Conservation (phyloP, 2,888 invertebrate genomes). For the Physocephala rufipes region DNA sequence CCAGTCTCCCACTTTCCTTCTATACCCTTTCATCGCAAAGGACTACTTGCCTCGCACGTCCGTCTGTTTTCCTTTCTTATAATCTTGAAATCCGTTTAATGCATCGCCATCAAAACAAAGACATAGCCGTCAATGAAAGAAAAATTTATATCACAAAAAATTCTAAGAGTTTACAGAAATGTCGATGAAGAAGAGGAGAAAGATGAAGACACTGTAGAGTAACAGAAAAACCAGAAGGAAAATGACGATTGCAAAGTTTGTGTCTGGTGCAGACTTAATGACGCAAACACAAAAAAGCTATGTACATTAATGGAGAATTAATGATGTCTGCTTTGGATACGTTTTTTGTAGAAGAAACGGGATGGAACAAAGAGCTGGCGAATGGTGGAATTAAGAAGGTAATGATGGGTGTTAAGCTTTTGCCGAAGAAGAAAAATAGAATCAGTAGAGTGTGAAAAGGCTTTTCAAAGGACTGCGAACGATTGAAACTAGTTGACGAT, state of each 20-base stretch:
- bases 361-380: neutral
- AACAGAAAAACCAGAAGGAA: conserved; percentile 5
- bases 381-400: conserved; percentile 16
- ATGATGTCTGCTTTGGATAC: conserved; percentile 43
- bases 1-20: neutral
- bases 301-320: conserved; percentile 44
- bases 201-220: neutral
- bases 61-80: neutral
- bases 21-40: neutral
- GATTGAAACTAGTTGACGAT: conserved; percentile 42
- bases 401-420: neutral
- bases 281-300: conserved; percentile 32
- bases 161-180: conserved; percentile 2
- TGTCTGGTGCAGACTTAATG: conserved; percentile 29
- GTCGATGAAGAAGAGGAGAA: conserved; percentile 5
- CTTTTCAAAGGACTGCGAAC: conserved; percentile 45
- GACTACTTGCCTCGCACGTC: neutral
- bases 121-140: conserved; percentile 27
- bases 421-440: conserved; percentile 48
- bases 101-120: conserved; percentile 22
- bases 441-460: conserved; percentile 52
- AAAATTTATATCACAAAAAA: conserved; percentile 21
- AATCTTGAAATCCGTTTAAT: conserved; percentile 22
- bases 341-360: conserved; percentile 13
- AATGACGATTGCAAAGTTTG: neutral